Percentiles rank a stretch among this genome's conserved stretches.
These are phyloP conservation scores for Eupeodes latifasciatus DNA, from an alignment of 2,888 invertebrate species.

Conservation along the genomic window DNA sequence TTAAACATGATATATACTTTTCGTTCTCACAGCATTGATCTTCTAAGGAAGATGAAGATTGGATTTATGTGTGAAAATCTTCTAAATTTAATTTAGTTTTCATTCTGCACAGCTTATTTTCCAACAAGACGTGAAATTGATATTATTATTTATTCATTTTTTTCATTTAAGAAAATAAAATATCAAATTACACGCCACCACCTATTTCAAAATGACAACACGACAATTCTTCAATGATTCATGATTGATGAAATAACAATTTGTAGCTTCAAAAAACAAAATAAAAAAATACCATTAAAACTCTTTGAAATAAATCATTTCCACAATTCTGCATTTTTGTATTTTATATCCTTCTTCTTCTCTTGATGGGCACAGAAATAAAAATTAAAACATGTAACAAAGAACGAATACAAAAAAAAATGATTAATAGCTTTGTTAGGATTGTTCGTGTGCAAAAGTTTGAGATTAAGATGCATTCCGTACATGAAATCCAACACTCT, in stretches of 20 bases:
- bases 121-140: too few species aligned
- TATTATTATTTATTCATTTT: too few species aligned
- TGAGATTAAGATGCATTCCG: slow-evolving; percentile 71
- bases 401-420: slow-evolving; percentile 9
- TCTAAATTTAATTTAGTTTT: too few species aligned
- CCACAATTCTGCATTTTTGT: background rate
- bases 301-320: slow-evolving; percentile 57
- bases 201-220: background rate
- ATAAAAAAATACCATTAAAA: slow-evolving; percentile 6
- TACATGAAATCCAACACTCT: slow-evolving; percentile 36
- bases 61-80: too few species aligned
- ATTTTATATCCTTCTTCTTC: too few species aligned
- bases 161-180: background rate
- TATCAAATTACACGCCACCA: slow-evolving; percentile 1
- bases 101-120: too few species aligned
- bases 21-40: too few species aligned
- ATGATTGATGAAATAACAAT: slow-evolving; percentile 60
- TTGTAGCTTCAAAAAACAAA: slow-evolving; percentile 16
- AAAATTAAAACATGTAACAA: background rate
- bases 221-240: background rate
- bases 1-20: too few species aligned
- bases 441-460: slow-evolving; percentile 27
- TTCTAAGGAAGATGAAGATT: too few species aligned
- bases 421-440: slow-evolving; percentile 58
- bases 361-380: background rate